Conservation (phyloP, 2,113 vertebrate species). For the Elanus axillaris region DNA sequence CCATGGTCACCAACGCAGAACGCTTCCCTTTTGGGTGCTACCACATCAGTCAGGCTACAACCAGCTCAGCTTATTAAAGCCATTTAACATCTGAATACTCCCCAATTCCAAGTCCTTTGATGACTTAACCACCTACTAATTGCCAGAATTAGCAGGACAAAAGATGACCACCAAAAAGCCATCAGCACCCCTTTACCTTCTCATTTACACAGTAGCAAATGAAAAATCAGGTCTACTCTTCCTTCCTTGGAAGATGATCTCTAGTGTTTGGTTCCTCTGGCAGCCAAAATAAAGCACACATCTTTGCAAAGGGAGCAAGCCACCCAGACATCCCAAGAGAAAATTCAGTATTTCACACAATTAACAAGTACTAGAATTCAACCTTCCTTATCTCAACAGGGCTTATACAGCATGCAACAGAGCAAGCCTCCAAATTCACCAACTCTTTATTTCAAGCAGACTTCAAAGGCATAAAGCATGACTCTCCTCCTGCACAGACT, state of each 20-base stretch:
- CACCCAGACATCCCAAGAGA: not conserved
- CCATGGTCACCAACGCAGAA: not conserved
- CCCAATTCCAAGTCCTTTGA: not conserved
- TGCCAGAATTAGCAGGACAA: not conserved
- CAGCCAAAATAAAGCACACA: not conserved
- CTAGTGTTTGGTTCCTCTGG: not conserved
- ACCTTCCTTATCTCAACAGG: not conserved
- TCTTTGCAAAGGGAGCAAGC: not conserved
- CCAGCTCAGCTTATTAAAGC: not conserved
- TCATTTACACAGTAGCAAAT: not conserved
- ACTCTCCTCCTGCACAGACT: not conserved
- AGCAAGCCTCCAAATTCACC: not conserved
- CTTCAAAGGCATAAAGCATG: not conserved
- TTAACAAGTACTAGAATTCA: not conserved
- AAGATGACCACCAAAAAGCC: not conserved
- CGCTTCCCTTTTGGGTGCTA: not conserved
- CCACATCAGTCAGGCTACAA: not conserved
- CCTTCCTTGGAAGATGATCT: not conserved
- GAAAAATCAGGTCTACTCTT: not conserved
- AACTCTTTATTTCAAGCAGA: not conserved
- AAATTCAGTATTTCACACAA: not conserved
- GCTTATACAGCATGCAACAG: not conserved
- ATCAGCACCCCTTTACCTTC: not conserved
- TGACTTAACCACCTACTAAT: not conserved
- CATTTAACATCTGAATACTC: not conserved